Conservation (phyloP, 2,888 invertebrate genomes). For the Homarus gammarus region DNA sequence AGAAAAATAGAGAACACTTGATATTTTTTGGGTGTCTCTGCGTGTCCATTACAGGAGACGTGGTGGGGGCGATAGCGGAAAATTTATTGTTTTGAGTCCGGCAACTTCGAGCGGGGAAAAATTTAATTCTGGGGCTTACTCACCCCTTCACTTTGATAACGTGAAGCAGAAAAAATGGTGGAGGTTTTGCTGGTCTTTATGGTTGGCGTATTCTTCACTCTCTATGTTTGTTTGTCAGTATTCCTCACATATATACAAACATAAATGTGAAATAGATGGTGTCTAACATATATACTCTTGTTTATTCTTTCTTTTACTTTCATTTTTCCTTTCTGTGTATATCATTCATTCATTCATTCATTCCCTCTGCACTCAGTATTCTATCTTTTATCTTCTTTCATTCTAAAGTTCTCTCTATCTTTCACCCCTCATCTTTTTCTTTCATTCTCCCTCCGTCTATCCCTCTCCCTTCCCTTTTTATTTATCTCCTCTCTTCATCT, state of each 20-base stretch:
- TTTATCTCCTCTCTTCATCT: background rate
- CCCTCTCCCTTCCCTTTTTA: background rate
- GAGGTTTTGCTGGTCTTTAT: background rate
- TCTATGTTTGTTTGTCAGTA: background rate
- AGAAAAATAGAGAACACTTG: constrained; percentile 1
- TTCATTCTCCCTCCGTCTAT: background rate
- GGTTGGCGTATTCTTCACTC: background rate
- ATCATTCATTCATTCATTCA: too few relatives aligned
- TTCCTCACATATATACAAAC: too few relatives aligned
- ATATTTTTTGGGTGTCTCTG: constrained; percentile 29
- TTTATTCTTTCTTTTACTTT: too few relatives aligned
- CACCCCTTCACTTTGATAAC: constrained; percentile 28
- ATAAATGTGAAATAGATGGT: too few relatives aligned
- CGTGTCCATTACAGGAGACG: constrained; percentile 11
- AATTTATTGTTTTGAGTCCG: constrained; percentile 54
- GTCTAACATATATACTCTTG: too few relatives aligned
- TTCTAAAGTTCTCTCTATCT: background rate
- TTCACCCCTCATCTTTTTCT: background rate
- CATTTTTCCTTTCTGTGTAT: too few relatives aligned
- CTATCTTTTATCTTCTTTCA: too few relatives aligned
- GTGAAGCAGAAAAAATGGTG: background rate
- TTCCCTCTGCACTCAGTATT: too few relatives aligned
- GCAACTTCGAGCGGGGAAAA: constrained; percentile 30
- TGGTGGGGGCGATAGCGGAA: constrained; percentile 44
- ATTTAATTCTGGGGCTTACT: constrained; percentile 18